phyloP scores from a whole-genome alignment of 1,140 invertebrate genomes.

The Acromyrmex charruanus region DNA sequence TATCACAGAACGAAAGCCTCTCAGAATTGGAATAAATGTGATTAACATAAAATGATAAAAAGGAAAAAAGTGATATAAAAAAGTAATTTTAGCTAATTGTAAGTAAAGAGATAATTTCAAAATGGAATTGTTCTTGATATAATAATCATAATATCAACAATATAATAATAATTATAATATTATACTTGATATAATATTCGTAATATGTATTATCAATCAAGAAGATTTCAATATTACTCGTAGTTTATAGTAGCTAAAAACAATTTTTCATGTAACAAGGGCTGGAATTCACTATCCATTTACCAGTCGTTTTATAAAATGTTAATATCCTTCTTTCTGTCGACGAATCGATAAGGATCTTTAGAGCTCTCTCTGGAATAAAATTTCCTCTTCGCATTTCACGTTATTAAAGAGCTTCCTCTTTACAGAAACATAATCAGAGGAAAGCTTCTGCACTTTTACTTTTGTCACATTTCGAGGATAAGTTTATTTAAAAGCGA shows the following conservation, averaged over 20 bases:
- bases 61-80: not conserved
- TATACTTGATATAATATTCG: not conserved
- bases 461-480: slow-evolving; percentile 15
- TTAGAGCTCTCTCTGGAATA: slow-evolving; percentile 40
- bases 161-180: not conserved
- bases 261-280: not conserved
- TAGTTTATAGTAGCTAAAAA: slow-evolving; percentile 19
- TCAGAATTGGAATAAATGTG: not conserved
- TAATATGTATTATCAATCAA: slow-evolving; percentile 12
- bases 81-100: not conserved
- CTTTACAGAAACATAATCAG: slow-evolving; percentile 47
- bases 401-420: slow-evolving; percentile 49
- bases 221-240: not conserved
- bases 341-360: slow-evolving; percentile 47
- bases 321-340: slow-evolving; percentile 56
- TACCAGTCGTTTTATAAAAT: slow-evolving; percentile 54
- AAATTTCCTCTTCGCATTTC: slow-evolving; percentile 46
- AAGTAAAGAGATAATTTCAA: not conserved
- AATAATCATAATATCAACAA: not conserved
- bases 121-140: not conserved
- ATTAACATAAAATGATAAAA: not conserved
- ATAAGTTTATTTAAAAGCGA: slow-evolving; percentile 33
- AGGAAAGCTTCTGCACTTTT: slow-evolving; percentile 26
- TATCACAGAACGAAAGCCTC: not conserved
- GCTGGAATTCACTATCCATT: slow-evolving; percentile 25